Evolutionary conservation across 2,888 invertebrate genomes (phyloP), one percentile per base, ranked within the genome.

Genomic region (Tachina fera): DNA sequence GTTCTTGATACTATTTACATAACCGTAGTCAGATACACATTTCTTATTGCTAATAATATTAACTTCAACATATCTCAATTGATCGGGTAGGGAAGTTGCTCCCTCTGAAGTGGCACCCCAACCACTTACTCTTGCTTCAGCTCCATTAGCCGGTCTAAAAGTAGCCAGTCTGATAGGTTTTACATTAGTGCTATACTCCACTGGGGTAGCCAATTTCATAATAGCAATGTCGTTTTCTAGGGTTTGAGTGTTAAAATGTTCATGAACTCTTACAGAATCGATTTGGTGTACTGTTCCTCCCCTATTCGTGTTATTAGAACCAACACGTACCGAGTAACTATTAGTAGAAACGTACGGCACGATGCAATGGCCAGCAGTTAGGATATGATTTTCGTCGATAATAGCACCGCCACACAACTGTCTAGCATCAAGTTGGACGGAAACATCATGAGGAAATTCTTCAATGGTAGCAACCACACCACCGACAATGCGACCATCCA

Each of bases 311-410:
- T 91, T 92, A 0, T 93, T 92, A 3, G 95, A 94, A 0, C 95
- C 95, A 10, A 93, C 95, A 1, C 95, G 93, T 5, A 95, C 89
- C 22, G 22, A 22, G 22, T 22, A 22, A 61, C 86, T 87, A 53
- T 91, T 81, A 10, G 6, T 1, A 4, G 88, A 22, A 88, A 5
- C 89, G 79, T 4, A 89, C 85, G 11, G 88, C 88, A 16, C 45
- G 63, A 91, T 92, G 88, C 95, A 95, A 89, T 95, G 95, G 11
- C 95, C 95, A 53, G 95, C 95, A 1, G 95, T 95, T 3, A 95
- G 85, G 1, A 94, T 92, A 45, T 89, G 87, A 58, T 94, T 93
- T 53, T 93, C 91, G 47, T 88, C 89, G 53, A 93, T 92, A 9
- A 95, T 90, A 10, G 94, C 90, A 1, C 94, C 95, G 1, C 95